A percentile compares a stretch with the other conserved stretches of the same genome.
Conservation (phyloP, 2,113 vertebrate genomes). For the Parus major region DNA sequence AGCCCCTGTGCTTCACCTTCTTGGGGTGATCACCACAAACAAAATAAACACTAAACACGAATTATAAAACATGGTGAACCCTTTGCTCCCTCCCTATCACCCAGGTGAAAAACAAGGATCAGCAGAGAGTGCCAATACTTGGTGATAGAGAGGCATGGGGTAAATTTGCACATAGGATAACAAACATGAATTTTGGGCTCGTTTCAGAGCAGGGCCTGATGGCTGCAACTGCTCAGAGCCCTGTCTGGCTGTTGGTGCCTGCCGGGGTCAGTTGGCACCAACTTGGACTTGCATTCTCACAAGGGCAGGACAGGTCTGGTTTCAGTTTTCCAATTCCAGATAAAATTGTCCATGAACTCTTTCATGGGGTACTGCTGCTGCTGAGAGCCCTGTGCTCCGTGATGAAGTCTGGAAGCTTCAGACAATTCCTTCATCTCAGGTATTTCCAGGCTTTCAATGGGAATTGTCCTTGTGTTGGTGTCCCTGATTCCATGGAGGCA, state of each 20-base stretch:
- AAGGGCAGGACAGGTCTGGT: background rate
- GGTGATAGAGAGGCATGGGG: background rate
- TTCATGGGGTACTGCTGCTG: background rate
- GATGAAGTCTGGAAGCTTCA: background rate
- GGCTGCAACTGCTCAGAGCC: background rate
- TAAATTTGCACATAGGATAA: background rate
- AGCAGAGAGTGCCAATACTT: background rate
- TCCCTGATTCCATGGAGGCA: background rate
- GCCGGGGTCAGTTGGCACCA: background rate
- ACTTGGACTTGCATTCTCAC: background rate
- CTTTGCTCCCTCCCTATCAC: background rate
- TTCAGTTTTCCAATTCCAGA: background rate
- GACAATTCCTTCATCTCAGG: background rate
- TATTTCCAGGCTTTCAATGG: background rate
- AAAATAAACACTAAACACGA: background rate
- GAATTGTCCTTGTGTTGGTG: background rate
- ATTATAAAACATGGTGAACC: background rate
- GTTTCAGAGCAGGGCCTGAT: background rate
- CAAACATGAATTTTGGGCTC: accelerated
- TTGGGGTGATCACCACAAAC: background rate
- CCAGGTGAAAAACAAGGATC: background rate
- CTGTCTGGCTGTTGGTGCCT: background rate
- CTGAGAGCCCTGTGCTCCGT: accelerated
- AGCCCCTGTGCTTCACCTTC: background rate
- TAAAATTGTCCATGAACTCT: background rate